Evolutionary conservation across 2,797 vertebrate species (phyloP), one percentile per base, ranked within the genome.

Genomic region (Gorsachius magnificus): DNA sequence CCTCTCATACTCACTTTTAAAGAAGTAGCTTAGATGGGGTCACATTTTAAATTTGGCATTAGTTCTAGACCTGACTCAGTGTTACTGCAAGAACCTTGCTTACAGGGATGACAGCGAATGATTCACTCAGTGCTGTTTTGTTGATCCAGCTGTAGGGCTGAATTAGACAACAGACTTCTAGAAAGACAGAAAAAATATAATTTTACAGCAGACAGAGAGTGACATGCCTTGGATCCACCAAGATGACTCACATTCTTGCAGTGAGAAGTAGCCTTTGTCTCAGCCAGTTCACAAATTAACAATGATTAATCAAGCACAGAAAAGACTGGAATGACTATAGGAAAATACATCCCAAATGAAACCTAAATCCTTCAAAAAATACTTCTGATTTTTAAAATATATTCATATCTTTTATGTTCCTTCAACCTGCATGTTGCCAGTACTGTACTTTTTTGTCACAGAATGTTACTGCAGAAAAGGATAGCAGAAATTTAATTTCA

Each of bases 131-230:
- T 84, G 77, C 43, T 90, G 81, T 90, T 89, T 88, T 93, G 92
- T 97, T 96, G 92, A 96, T 96, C 61, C 94, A 96, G 96, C 90
- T 95, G 93, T 76, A 96, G 82, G 93, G 82, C 70, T 94, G 89
- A 96, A 93, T 93, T 96, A 95, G 83, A 93, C 85, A 90, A 90
- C 92, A 91, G 66, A 92, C 90, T 95, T 96, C 63, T 69, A 82
- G 56, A 93, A 95, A 96, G 69, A 84, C 26, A 89, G 29, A 92
- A 93, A 93, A 91, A 95, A 86, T 65, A 68, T 35, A 79, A 82
- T 92, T 96, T 95, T 87, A 69, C 48, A 92, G 72, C 87, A 95
- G 93, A 94, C 84, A 87, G 65, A 87, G 63, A 85, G 66, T 94
- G 93, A 77, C 92, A 91, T 93, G 83, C 51, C 91, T 96, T 90